A percentile compares a stretch with the other conserved stretches of the same genome.
These are phyloP conservation scores for Trisateles emortualis DNA, from an alignment of 2,888 invertebrate species.

Conservation along the genomic window DNA sequence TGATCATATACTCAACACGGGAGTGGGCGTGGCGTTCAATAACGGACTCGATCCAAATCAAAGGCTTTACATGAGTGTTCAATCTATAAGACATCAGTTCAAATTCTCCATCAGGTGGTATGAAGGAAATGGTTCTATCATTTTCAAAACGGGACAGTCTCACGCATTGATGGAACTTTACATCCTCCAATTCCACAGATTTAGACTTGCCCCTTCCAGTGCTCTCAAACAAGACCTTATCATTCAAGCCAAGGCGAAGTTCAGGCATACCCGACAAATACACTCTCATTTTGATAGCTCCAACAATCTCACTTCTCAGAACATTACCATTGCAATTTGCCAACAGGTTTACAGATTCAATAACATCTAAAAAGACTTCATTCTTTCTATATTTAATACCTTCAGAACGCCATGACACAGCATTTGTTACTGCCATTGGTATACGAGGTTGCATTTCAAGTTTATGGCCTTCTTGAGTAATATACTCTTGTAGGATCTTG, in stretches of 20 bases:
- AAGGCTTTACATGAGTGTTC: slow-evolving; percentile 98
- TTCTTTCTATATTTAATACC: slow-evolving; percentile 99
- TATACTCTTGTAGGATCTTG: slow-evolving; percentile 99
- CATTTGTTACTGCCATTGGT: slow-evolving; percentile 99
- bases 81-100: slow-evolving; percentile 99
- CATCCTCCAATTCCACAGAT: slow-evolving; percentile 99
- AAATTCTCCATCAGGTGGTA: slow-evolving; percentile 99
- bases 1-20: slow-evolving; percentile 99
- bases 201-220: slow-evolving; percentile 99
- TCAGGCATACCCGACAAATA: slow-evolving; percentile 99
- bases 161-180: slow-evolving; percentile 99
- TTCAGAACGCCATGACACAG: slow-evolving; percentile 99
- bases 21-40: slow-evolving; percentile 99
- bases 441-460: slow-evolving; percentile 98
- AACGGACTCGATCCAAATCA: slow-evolving; percentile 99
- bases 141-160: slow-evolving; percentile 98
- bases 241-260: slow-evolving; percentile 97
- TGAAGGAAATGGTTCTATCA: slow-evolving; percentile 99
- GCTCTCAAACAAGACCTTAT: slow-evolving; percentile 99
- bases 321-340: slow-evolving; percentile 99
- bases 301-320: slow-evolving; percentile 98
- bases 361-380: slow-evolving; percentile 99
- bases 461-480: slow-evolving; percentile 99
- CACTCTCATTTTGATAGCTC: slow-evolving; percentile 99
- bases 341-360: slow-evolving; percentile 98